Percentiles rank a stretch among this genome's conserved stretches.
Conservation (phyloP, 2,797 vertebrate species). For the Phaenicophaeus curvirostris region DNA sequence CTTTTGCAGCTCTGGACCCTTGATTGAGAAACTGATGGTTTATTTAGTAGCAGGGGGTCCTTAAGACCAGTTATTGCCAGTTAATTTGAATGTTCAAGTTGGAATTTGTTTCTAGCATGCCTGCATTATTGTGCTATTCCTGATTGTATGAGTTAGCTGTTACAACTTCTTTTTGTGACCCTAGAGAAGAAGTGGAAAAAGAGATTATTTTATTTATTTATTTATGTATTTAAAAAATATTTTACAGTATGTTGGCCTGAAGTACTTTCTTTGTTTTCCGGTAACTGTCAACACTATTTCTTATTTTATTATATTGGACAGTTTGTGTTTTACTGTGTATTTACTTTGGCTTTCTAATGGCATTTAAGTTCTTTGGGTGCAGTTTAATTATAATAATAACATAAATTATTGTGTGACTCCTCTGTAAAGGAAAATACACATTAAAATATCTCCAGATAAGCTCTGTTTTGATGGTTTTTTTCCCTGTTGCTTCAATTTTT, state of each 20-base stretch:
- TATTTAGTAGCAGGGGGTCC: not conserved
- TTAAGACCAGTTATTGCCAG: not conserved
- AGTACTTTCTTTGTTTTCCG: not conserved
- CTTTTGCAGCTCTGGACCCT: not conserved
- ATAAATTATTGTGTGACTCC: not conserved
- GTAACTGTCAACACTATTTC: not conserved
- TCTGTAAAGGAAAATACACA: not conserved
- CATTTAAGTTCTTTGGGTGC: not conserved
- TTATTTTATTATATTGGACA: not conserved
- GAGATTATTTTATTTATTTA: not conserved
- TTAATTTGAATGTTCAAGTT: not conserved
- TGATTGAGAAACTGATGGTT: not conserved
- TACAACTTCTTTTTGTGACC: not conserved
- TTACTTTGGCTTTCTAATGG: not conserved
- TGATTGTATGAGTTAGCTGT: not conserved
- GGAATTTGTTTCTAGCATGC: not conserved
- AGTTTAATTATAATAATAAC: too few species aligned
- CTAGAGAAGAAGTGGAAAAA: not conserved
- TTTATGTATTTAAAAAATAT: not conserved
- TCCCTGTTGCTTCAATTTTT: not conserved
- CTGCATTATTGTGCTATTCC: not conserved
- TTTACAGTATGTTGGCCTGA: not conserved
- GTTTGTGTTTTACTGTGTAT: not conserved
- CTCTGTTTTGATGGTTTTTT: not conserved
- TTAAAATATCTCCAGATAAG: conserved; percentile 28